Evolutionary conservation across 2,797 vertebrate genomes (phyloP).

Genomic region (Balearica regulorum): DNA sequence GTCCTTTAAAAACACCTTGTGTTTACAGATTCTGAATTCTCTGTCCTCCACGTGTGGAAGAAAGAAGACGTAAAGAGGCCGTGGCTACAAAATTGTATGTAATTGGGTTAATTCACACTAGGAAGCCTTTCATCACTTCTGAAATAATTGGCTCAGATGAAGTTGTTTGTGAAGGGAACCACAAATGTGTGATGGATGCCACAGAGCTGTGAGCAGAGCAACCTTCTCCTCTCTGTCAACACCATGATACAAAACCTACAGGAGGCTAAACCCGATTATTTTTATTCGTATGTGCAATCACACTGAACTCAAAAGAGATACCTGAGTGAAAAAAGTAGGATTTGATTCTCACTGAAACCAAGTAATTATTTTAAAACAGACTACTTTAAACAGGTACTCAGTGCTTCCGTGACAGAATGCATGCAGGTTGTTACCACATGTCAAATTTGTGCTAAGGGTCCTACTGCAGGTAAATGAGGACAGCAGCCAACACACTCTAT

Average conservation of each 20-base stretch:
- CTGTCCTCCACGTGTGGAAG: not conserved
- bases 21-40: not conserved
- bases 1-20: not conserved
- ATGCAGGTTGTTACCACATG: not conserved
- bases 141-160: not conserved
- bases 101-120: not conserved
- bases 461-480: not conserved
- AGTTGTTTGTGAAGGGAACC: not conserved
- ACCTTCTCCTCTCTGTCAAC: not conserved
- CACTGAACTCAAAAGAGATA: not conserved
- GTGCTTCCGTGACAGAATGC: not conserved
- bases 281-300: not conserved
- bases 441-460: not conserved
- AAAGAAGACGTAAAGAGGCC: not conserved
- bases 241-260: not conserved
- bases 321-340: not conserved
- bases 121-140: not conserved
- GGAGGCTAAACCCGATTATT: not conserved
- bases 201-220: not conserved
- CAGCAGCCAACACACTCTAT: not conserved
- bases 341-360: not conserved
- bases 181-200: not conserved
- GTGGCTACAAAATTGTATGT: not conserved
- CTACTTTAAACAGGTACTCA: not conserved
- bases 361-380: not conserved